Percentiles rank a stretch among this genome's conserved stretches.
These are phyloP conservation scores for Crenuchus spilurus DNA, from an alignment of 2,797 vertebrate species.

Conservation along the genomic window DNA sequence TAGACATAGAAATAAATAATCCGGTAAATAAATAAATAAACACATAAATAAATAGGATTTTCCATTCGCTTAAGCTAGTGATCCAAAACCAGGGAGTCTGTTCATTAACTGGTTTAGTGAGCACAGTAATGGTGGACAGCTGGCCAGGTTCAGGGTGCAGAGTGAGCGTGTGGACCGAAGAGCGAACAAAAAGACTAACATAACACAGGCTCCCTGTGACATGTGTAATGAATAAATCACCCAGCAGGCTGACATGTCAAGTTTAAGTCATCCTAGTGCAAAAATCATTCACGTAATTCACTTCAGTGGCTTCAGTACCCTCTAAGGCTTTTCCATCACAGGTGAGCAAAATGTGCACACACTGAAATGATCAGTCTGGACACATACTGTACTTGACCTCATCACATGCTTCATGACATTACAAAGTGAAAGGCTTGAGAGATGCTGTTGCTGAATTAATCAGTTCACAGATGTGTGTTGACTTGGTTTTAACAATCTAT, in stretches of 20 bases:
- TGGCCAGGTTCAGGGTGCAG: slow-evolving; percentile 34
- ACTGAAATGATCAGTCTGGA: slow-evolving; percentile 1
- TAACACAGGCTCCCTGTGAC: background rate
- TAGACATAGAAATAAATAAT: background rate
- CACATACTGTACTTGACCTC: background rate
- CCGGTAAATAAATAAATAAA: background rate
- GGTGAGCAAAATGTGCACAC: background rate
- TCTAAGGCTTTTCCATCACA: slow-evolving; percentile 9
- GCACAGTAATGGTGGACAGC: slow-evolving; percentile 46
- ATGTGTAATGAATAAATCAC: background rate
- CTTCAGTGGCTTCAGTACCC: background rate
- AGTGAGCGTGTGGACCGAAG: slow-evolving; percentile 1
- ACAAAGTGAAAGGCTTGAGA: background rate
- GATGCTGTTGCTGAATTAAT: background rate
- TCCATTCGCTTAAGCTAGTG: slow-evolving; percentile 10
- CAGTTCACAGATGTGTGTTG: background rate
- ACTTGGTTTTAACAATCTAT: background rate
- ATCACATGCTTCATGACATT: background rate
- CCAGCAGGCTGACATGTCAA: background rate
- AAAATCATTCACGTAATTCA: background rate
- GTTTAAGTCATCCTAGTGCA: background rate
- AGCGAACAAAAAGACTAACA: slow-evolving; percentile 1
- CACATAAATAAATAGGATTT: background rate
- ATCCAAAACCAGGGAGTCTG: slow-evolving; percentile 41
- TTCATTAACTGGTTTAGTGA: slow-evolving; percentile 49